Evolutionary conservation across 2,888 invertebrate genomes (phyloP).

Genomic region (Nomada lathburiana): DNA sequence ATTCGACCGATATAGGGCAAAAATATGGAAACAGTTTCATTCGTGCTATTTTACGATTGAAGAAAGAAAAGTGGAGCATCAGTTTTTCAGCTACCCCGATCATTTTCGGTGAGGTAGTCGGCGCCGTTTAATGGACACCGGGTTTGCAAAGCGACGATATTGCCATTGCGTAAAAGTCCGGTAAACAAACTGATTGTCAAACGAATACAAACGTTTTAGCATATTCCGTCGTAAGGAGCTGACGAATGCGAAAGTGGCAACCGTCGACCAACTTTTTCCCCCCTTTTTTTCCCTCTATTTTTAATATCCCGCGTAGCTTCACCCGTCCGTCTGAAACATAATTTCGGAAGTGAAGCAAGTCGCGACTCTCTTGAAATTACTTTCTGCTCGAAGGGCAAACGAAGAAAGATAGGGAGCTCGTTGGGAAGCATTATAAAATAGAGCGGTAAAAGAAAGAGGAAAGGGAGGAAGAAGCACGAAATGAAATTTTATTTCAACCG

Average conservation of each 20-base stretch:
- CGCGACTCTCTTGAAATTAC: conserved; percentile 37
- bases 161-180: conserved; percentile 9
- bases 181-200: conserved; percentile 43
- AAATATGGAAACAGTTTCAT: conserved; percentile 29
- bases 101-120: not conserved
- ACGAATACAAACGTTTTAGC: conserved; percentile 41
- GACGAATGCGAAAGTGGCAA: conserved; percentile 12
- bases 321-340: conserved; percentile 11
- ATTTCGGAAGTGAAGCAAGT: conserved; percentile 35
- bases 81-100: not conserved
- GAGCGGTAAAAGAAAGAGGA: not conserved
- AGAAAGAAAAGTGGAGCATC: conserved; percentile 2
- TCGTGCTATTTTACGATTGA: not conserved
- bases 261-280: not conserved
- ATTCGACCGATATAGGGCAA: not conserved
- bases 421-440: not conserved
- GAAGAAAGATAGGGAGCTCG: not conserved
- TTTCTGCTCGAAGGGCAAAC: conserved; percentile 22
- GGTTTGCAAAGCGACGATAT: conserved; percentile 20
- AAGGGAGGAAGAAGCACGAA: not conserved
- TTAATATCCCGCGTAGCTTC: conserved; percentile 10
- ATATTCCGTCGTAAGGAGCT: conserved; percentile 30
- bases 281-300: not conserved
- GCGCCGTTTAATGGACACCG: conserved; percentile 37
- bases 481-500: conserved; percentile 19